A percentile compares a stretch with the other conserved stretches of the same genome.
phyloP scores from a whole-genome alignment of 2,113 vertebrate genomes.

The Coptodon bakossiorum region DNA sequence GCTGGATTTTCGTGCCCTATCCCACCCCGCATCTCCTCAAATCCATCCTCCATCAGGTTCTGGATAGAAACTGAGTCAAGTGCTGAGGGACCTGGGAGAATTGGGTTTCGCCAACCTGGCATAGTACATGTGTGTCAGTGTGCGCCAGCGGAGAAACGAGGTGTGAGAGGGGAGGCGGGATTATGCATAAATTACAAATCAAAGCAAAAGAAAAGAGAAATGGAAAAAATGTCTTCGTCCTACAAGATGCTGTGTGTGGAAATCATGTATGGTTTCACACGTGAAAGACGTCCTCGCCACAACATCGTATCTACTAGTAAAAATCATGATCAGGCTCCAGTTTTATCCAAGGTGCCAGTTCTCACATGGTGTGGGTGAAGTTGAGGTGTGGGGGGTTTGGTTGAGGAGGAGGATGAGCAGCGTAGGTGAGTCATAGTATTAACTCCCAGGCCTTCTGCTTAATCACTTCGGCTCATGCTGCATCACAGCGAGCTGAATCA shows the following conservation, averaged over 20 bases:
- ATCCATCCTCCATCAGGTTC: constrained; percentile 42
- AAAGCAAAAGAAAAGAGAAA: neutral
- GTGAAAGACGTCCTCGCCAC: neutral
- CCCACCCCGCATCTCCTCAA: neutral
- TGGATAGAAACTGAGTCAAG: constrained; percentile 55
- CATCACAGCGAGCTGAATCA: constrained; percentile 60
- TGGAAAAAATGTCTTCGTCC: neutral
- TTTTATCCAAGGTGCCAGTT: constrained; percentile 3
- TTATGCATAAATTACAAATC: constrained; percentile 15
- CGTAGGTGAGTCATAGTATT: constrained; percentile 53
- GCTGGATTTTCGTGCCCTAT: constrained; percentile 4
- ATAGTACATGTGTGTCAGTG: constrained; percentile 45
- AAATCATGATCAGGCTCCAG: neutral
- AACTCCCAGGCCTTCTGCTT: constrained; percentile 50
- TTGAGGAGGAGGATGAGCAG: neutral
- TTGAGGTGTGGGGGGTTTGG: neutral
- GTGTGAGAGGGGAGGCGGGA: neutral
- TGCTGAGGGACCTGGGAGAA: constrained; percentile 48
- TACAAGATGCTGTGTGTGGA: neutral
- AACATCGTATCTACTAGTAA: neutral
- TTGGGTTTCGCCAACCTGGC: constrained; percentile 53
- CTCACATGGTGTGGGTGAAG: constrained; percentile 8
- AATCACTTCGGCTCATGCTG: constrained; percentile 49
- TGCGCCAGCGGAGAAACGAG: neutral
- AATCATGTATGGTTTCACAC: neutral